Evolutionary conservation across 2,113 vertebrate genomes (phyloP), one percentile per base, ranked within the genome.

Genomic region (Bubo scandiacus): DNA sequence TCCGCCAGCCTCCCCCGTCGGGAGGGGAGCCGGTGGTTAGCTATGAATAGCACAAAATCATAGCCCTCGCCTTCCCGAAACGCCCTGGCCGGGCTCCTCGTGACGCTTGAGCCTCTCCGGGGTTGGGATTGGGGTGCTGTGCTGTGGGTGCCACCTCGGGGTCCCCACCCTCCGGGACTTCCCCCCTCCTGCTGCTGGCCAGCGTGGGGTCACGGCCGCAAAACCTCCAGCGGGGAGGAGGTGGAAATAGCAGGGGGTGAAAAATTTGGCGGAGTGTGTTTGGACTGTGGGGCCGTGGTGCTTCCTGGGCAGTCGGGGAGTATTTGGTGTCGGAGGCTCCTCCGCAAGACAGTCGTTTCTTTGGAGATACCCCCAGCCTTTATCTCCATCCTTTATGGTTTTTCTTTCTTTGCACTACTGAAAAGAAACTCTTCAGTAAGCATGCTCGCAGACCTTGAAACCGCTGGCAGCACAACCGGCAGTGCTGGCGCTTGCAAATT

Each of bases 41-140:
- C 95, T 95, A 91, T 65, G 94, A 97, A 97, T 97, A 97, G 93
- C 94, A 51, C 92, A 72, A 97, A 97, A 96, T 97, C 93, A 97
- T 43, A 97, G 96, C 83, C 87, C 90, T 96, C 1, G 81, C 75
- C 80, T 95, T 68, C 91, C 79, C 66, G 3, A 81, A 90, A 57
- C 2, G 36, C 88, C 63, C 63, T 58, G 51, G 73, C 68, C 1
- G 8, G 9, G 43, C 78, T 92, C 45, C 12, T 73, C 27, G 11
- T 92, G 91, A 78, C 5, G 2, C 81, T 81, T 85, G 59, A 55
- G 59, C 84, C 8, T 26, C 20, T 11, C 25, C 3, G 1, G 47
- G 13, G 6, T 25, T 36, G 67, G 38, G n/a, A 72, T 49, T 2
- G 29, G 59, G 74, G 57, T 38, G 40, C 13, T 57, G 51, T 2